Conservation (phyloP, 2,888 invertebrate species). For the Agonopterix alstromeriana region DNA sequence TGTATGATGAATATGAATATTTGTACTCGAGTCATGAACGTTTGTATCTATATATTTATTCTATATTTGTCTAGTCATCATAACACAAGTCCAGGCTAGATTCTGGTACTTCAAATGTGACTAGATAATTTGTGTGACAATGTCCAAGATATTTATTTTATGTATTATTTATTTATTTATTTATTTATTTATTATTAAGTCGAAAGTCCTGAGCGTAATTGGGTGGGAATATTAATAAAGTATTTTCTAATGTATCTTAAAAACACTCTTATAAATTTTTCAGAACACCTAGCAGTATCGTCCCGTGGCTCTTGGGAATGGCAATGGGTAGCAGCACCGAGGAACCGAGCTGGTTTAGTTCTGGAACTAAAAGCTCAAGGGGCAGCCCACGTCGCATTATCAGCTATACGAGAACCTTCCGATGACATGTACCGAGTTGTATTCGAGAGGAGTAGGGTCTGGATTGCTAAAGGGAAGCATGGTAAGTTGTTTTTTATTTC, state of each 20-base stretch:
- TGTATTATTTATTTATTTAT: no score
- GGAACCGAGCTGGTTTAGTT: slow-evolving; percentile 79
- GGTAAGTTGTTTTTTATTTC: slow-evolving; percentile 47
- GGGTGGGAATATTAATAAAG: no score
- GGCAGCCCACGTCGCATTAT: slow-evolving; percentile 78
- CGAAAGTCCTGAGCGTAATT: no score
- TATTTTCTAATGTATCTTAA: neutral
- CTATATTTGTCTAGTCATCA: no score
- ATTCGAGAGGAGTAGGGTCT: slow-evolving; percentile 77
- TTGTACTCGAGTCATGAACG: no score
- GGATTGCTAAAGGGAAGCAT: slow-evolving; percentile 81
- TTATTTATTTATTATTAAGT: no score
- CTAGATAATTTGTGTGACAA: no score
- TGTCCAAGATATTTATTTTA: no score
- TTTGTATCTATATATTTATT: no score
- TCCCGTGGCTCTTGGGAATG: slow-evolving; percentile 79
- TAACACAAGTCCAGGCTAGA: no score
- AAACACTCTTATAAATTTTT: slow-evolving; percentile 18
- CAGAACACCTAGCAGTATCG: slow-evolving; percentile 80
- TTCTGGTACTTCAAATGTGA: no score
- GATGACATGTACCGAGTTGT: slow-evolving; percentile 80
- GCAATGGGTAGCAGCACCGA: slow-evolving; percentile 80
- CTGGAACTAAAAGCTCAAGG: slow-evolving; percentile 76
- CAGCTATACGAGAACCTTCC: slow-evolving; percentile 69
- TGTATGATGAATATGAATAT: no score